A percentile compares a stretch with the other conserved stretches of the same genome.
Conservation (phyloP, 1,140 invertebrate species). For the Aricia agestis region DNA sequence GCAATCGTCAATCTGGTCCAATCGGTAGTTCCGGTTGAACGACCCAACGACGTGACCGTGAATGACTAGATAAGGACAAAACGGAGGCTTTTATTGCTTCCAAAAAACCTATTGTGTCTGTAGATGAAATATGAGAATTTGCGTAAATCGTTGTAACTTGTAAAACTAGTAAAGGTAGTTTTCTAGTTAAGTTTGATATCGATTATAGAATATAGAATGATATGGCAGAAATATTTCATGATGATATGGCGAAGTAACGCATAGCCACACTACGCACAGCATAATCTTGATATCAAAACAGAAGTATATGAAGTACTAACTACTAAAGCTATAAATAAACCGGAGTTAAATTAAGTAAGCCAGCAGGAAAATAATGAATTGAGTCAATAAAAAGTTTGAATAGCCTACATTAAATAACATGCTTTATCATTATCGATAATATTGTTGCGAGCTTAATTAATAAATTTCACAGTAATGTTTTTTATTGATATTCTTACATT, state of each 20-base stretch:
- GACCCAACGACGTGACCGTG: neutral
- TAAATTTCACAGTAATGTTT: slow-evolving; percentile 8
- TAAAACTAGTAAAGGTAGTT: neutral
- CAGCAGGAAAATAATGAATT: slow-evolving; percentile 1
- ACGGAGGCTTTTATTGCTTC: neutral
- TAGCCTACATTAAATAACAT: neutral
- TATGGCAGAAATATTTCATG: too few relatives aligned
- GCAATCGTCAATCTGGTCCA: neutral
- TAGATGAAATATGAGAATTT: neutral
- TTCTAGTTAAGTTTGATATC: too few relatives aligned
- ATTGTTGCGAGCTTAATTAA: neutral
- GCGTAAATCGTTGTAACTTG: neutral
- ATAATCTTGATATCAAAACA: too few relatives aligned
- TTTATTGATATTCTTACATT: slow-evolving; percentile 6
- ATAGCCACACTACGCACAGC: too few relatives aligned
- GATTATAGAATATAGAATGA: too few relatives aligned
- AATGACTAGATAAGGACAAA: neutral
- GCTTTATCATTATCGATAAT: neutral
- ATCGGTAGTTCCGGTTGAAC: slow-evolving; percentile 8
- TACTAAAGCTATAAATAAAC: neutral
- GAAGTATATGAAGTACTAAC: too few relatives aligned
- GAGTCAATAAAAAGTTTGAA: neutral
- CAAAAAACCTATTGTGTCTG: neutral
- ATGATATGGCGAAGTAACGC: too few relatives aligned
- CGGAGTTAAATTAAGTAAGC: neutral